Conservation (phyloP, 2,113 vertebrate species). For the Hystrix brachyura region DNA sequence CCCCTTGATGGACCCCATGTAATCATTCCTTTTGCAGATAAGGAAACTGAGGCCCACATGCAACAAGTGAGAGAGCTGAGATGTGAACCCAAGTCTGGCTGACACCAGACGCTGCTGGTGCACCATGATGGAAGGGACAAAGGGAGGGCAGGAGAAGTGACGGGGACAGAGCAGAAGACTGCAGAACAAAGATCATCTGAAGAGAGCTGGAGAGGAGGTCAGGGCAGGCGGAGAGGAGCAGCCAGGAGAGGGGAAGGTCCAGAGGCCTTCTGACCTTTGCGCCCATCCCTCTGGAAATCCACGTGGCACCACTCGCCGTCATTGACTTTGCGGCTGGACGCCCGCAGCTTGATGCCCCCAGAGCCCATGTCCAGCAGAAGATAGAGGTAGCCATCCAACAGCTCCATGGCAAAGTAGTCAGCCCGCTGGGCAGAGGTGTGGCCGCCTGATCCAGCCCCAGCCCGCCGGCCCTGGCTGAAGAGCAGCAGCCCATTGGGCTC, state of each 20-base stretch:
- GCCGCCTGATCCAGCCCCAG: conserved; percentile 86
- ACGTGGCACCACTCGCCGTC: conserved; percentile 97
- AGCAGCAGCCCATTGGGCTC: conserved; percentile 94
- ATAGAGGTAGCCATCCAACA: conserved; percentile 94
- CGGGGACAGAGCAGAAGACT: not conserved
- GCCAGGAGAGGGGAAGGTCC: not conserved
- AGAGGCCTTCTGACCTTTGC: conserved; percentile 90
- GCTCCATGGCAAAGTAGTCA: conserved; percentile 95
- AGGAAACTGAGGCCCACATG: not conserved
- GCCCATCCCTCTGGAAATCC: conserved; percentile 95
- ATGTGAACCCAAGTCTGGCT: not conserved
- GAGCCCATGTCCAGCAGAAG: conserved; percentile 97
- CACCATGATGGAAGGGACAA: not conserved
- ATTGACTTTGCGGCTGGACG: conserved; percentile 93
- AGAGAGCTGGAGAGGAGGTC: not conserved
- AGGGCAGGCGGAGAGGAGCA: not conserved
- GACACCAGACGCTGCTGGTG: not conserved
- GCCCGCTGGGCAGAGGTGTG: conserved; percentile 89
- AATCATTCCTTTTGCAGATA: not conserved
- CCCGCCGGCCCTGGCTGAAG: conserved; percentile 92
- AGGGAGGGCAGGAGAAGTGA: not conserved
- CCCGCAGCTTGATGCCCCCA: conserved; percentile 94
- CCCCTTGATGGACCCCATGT: not conserved
- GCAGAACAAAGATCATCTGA: not conserved
- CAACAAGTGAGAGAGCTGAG: not conserved